Conservation (phyloP, 2,888 invertebrate species). For the Thecocarcelia acutangulata region DNA sequence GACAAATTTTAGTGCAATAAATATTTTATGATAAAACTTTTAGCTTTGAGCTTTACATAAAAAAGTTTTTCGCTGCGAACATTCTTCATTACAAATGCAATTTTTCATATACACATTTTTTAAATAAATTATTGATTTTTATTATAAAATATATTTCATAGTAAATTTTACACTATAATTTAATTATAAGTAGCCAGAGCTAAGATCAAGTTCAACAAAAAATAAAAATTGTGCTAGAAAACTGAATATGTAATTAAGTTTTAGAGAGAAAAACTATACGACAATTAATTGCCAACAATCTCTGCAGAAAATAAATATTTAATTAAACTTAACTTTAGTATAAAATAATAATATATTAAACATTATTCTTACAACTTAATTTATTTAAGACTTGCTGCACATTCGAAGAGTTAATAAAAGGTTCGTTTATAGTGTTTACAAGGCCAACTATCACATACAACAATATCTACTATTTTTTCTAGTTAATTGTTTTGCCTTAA, state of each 20-base stretch:
- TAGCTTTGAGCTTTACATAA: too few species aligned
- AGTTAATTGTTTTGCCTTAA: background rate
- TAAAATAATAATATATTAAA: background rate
- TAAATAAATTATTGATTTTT: too few species aligned
- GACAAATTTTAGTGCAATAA: too few species aligned
- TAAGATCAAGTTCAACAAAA: constrained; percentile 36
- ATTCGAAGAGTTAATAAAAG: background rate
- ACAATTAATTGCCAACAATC: background rate
- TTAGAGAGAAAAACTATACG: constrained; percentile 5
- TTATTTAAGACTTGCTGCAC: constrained; percentile 20
- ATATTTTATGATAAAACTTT: too few species aligned
- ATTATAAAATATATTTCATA: too few species aligned
- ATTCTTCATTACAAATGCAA: too few species aligned
- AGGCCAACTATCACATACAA: constrained; percentile 28
- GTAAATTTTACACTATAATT: background rate
- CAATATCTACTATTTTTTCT: background rate
- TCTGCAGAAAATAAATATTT: background rate
- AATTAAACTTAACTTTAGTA: constrained; percentile 25
- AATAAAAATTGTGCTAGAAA: background rate
- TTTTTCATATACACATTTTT: too few species aligned
- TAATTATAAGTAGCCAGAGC: background rate
- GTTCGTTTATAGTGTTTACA: constrained; percentile 2
- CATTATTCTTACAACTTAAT: background rate
- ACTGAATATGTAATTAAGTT: background rate
- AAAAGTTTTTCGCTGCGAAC: too few species aligned